Conservation (phyloP, 2,888 invertebrate species). For the Chrysopilus asiliformis region DNA sequence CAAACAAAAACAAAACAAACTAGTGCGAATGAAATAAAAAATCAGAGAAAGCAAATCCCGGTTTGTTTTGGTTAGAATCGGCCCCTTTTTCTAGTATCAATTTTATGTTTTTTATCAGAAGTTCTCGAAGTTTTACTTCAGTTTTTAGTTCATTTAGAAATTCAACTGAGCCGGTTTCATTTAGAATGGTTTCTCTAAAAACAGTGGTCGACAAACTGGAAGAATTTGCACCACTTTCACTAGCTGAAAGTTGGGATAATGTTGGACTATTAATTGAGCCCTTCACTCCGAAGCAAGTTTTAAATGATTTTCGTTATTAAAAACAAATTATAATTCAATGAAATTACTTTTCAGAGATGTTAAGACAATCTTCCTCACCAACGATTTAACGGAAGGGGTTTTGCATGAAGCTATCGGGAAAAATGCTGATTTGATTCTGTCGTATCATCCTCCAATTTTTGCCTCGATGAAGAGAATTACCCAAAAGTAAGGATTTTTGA, state of each 20-base stretch:
- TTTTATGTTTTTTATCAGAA: too few species aligned
- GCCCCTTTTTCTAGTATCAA: too few species aligned
- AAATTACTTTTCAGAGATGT: slow-evolving; percentile 37
- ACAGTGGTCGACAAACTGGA: slow-evolving; percentile 37
- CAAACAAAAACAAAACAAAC: too few species aligned
- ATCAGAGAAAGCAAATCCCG: too few species aligned
- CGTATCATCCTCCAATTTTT: slow-evolving; percentile 96
- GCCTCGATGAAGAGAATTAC: slow-evolving; percentile 65
- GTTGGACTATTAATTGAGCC: slow-evolving; percentile 86
- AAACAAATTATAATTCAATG: too few species aligned
- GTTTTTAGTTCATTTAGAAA: too few species aligned
- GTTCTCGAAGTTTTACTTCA: too few species aligned
- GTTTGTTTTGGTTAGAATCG: too few species aligned
- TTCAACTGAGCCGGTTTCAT: background rate
- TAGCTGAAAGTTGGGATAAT: slow-evolving; percentile 88
- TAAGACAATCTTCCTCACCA: slow-evolving; percentile 65
- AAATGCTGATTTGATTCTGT: slow-evolving; percentile 65
- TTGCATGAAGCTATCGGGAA: slow-evolving; percentile 61
- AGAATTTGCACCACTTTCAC: slow-evolving; percentile 50
- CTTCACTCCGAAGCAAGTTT: slow-evolving; percentile 40
- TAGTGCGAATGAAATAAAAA: too few species aligned
- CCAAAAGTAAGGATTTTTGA: slow-evolving; percentile 45
- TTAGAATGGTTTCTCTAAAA: background rate
- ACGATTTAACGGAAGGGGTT: slow-evolving; percentile 83
- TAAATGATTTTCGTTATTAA: too few species aligned